A percentile compares a stretch with the other conserved stretches of the same genome.
phyloP scores from a whole-genome alignment of 2,113 vertebrate genomes.

The Micromys minutus region DNA sequence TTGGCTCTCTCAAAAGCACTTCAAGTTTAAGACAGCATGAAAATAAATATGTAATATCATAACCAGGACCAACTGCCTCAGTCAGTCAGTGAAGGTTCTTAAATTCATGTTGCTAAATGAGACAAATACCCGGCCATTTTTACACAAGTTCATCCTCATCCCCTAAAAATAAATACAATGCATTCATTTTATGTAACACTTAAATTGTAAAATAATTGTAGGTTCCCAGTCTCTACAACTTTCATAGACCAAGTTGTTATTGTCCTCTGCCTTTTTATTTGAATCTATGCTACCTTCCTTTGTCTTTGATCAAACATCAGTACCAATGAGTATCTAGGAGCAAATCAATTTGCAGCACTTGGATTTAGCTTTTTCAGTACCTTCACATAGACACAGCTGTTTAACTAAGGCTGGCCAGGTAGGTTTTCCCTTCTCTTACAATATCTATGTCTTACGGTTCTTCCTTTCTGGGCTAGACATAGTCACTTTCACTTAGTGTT shows the following conservation, averaged over 20 bases:
- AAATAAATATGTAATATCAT: neutral
- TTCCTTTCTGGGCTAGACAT: neutral
- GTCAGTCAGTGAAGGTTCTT: neutral
- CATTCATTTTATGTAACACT: no score
- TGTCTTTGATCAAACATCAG: neutral
- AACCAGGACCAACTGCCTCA: no score
- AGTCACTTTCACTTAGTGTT: neutral
- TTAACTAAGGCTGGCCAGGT: neutral
- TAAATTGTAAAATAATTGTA: neutral
- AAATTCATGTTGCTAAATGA: neutral
- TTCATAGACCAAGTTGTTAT: neutral
- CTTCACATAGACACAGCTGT: neutral
- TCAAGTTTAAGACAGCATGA: no score
- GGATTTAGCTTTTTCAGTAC: neutral
- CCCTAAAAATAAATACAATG: neutral
- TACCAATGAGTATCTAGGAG: neutral
- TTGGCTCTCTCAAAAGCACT: neutral
- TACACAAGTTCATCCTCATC: neutral
- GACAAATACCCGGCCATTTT: neutral
- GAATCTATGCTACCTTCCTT: neutral
- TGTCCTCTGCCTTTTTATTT: neutral
- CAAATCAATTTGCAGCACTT: neutral
- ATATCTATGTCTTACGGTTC: no score
- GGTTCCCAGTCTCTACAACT: neutral
- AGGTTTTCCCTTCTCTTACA: neutral